Conservation (phyloP, 2,888 invertebrate species). For the Xestia rhomboidea region DNA sequence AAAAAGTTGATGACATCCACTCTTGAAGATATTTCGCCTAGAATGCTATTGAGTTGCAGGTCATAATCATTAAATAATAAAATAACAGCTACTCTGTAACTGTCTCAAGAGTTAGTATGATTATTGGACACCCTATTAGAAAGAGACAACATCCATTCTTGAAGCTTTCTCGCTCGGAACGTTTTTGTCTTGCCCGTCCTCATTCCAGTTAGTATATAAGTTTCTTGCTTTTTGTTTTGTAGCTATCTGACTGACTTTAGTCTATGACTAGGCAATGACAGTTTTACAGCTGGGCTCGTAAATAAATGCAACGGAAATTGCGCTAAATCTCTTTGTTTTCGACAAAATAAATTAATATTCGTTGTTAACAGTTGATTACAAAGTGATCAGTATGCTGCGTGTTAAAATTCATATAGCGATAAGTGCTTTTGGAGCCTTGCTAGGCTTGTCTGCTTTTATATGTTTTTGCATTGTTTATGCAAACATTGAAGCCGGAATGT, state of each 20-base stretch:
- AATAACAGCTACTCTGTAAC: no score
- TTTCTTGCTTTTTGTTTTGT: conserved; percentile 6
- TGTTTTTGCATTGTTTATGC: conserved; percentile 88
- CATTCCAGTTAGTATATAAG: no score
- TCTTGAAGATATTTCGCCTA: no score
- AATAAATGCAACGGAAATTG: conserved; percentile 43
- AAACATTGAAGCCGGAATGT: conserved; percentile 88
- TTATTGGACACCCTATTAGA: no score
- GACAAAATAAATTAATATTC: conserved; percentile 13
- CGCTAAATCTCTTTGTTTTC: conserved; percentile 47
- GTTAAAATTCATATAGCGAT: conserved; percentile 85
- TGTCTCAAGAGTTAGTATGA: no score
- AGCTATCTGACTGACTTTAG: no score
- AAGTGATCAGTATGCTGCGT: conserved; percentile 76
- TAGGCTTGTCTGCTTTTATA: conserved; percentile 86
- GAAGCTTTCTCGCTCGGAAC: no score
- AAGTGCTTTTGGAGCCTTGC: conserved; percentile 81
- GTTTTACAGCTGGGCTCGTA: conserved; percentile 55
- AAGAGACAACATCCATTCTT: no score
- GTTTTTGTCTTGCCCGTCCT: no score
- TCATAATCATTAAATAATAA: no score
- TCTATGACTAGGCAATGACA: background rate
- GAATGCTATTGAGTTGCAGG: no score
- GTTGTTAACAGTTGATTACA: conserved; percentile 1
- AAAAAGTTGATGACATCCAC: no score